phyloP scores from a whole-genome alignment of 2,113 vertebrate species.

The Nannospalax galili region DNA sequence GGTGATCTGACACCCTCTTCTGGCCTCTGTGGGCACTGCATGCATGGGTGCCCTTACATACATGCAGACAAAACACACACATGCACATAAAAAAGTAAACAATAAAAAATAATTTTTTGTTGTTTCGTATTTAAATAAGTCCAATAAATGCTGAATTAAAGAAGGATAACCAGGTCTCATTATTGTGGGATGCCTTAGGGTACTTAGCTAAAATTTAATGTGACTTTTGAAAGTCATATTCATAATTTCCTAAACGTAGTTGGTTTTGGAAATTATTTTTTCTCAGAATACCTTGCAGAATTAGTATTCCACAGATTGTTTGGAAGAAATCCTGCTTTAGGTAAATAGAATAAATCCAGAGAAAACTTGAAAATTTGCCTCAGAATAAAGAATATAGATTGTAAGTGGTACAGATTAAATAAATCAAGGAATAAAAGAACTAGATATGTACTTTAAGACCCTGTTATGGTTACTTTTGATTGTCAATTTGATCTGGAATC shows the following conservation, averaged over 20 bases:
- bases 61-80: too few relatives aligned
- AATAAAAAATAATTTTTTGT: too few relatives aligned
- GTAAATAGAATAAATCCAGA: conserved; percentile 43
- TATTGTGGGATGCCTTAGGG: conserved; percentile 31
- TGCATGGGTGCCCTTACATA: too few relatives aligned
- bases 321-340: not conserved
- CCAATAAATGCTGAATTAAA: conserved; percentile 35
- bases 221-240: conserved; percentile 32
- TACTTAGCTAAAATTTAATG: conserved; percentile 42
- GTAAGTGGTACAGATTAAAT: not conserved
- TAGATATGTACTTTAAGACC: conserved; percentile 26
- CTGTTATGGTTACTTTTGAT: too few relatives aligned
- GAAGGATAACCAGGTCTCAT: not conserved
- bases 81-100: too few relatives aligned
- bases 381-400: conserved; percentile 26
- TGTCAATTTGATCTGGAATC: too few relatives aligned
- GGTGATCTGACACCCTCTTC: too few relatives aligned
- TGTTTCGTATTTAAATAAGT: not conserved
- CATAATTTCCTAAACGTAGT: conserved; percentile 9
- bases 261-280: conserved; percentile 34
- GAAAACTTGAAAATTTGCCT: conserved; percentile 33
- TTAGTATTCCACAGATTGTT: too few relatives aligned
- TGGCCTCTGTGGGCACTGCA: too few relatives aligned
- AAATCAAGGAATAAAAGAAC: not conserved
- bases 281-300: not conserved